These are phyloP conservation scores for Pangasianodon hypophthalmus DNA, from an alignment of 2,113 vertebrate species.

Conservation along the genomic window DNA sequence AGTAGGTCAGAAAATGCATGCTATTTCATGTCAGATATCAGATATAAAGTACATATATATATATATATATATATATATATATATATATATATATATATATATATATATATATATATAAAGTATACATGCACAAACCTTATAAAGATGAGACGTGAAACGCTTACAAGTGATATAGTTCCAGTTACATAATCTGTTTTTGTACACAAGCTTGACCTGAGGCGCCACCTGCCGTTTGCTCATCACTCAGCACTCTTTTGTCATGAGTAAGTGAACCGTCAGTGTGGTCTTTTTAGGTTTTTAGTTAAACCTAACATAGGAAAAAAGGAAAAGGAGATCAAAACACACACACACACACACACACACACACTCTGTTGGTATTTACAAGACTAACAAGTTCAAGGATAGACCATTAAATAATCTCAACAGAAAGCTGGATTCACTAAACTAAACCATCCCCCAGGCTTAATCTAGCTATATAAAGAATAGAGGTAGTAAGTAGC, in stretches of 20 bases:
- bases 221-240: slow-evolving; percentile 60
- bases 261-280: neutral
- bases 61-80: neutral
- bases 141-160: slow-evolving; percentile 17
- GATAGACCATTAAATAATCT: neutral
- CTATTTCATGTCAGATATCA: neutral
- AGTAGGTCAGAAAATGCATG: neutral
- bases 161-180: slow-evolving; percentile 55
- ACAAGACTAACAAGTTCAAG: neutral
- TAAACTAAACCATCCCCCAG: neutral
- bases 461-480: neutral
- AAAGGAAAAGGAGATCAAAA: neutral
- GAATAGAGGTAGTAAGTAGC: neutral
- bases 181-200: slow-evolving; percentile 71
- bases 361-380: neutral
- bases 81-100: neutral
- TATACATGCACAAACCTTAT: neutral
- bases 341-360: neutral
- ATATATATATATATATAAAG: neutral
- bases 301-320: neutral
- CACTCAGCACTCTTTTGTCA: neutral
- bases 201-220: slow-evolving; percentile 44
- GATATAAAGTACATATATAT: neutral
- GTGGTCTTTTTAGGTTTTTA: neutral
- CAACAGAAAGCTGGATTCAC: neutral